Evolutionary conservation across 2,888 invertebrate genomes (phyloP), one percentile per base, ranked within the genome.

Genomic region (Caenorhabditis sp.): DNA sequence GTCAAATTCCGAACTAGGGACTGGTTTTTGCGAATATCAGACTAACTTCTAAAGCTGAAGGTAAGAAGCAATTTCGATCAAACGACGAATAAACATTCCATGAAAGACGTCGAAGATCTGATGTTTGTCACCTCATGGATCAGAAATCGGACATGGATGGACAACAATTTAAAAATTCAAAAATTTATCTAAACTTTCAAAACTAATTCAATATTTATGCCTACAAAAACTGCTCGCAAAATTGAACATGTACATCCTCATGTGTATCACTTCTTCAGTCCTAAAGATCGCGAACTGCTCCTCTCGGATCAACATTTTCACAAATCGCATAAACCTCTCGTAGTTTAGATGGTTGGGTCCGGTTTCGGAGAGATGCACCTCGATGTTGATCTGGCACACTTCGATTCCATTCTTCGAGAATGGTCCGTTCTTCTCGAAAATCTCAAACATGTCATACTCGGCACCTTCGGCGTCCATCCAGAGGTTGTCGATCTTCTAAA

Each of bases 391-490:
- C 41, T 84, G 84, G 44, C 84, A 84, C 7, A 84, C 28, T 10
- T 51, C 68, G 16, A 84, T 84, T 31, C 72, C 80, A 7, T 80
- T 80, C 35, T 68, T 44, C 10, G 74, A 59, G 28, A 84, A 76
- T 6, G 38, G 35, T 2, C 79, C 79, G 16, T 63, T 63, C 22
- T 56, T 73, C 28, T 63, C 47, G 44, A 83, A 77, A 68, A 79
- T 74, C 6, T 74, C 58, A 28, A 84, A 84, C 2, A 84, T 54
- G 38, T 75, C 84, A 64, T 84, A 84, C 54, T 84, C 84, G 22
- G 84, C 84, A 2, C 70, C 70, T 38, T 84, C 84, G 16, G 72
- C 70, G 22, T 84, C 84, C 72, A 84, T 75, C 84, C 84, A 84
- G 10, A 84, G 24, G 51, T 74, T 54, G 47, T 84, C 84, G 38